phyloP scores from a whole-genome alignment of 2,888 invertebrate genomes.

The Megamerina dolium region DNA sequence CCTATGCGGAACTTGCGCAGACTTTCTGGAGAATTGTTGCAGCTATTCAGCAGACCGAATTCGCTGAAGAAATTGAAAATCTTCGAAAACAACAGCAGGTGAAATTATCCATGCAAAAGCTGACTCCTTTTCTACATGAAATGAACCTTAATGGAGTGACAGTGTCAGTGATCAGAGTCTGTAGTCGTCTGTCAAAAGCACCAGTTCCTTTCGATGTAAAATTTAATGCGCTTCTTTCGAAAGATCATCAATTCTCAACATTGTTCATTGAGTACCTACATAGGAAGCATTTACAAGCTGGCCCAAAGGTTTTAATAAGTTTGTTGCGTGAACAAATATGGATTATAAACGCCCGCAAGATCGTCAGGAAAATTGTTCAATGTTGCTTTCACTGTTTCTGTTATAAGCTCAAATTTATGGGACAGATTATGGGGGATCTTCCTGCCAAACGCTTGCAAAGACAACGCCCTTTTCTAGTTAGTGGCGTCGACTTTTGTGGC shows the following conservation, averaged over 20 bases:
- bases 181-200: slow-evolving; percentile 4
- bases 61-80: slow-evolving; percentile 1
- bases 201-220: slow-evolving; percentile 21
- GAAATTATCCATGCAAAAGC: background rate
- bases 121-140: slow-evolving; percentile 7
- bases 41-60: background rate
- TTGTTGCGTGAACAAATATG: slow-evolving; percentile 2
- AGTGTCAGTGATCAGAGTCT: background rate
- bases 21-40: slow-evolving; percentile 1
- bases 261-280: slow-evolving; percentile 8
- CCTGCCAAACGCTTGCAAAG: slow-evolving; percentile 5
- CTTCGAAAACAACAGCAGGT: background rate
- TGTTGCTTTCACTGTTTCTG: slow-evolving; percentile 8
- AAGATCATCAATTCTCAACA: slow-evolving; percentile 5
- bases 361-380: slow-evolving; percentile 5
- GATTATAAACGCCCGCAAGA: slow-evolving; percentile 4
- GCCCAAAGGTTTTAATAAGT: slow-evolving; percentile 1
- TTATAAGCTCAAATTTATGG: slow-evolving; percentile 3
- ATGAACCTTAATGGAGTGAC: background rate
- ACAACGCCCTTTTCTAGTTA: slow-evolving; percentile 1
- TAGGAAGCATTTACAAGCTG: slow-evolving; percentile 3
- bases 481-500: slow-evolving; percentile 6
- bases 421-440: slow-evolving; percentile 13
- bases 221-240: slow-evolving; percentile 25
- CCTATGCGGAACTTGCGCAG: background rate